Base-by-base conservation (phyloP, 2,888 invertebrate species). In the Tupiocoris notatus region DNA sequence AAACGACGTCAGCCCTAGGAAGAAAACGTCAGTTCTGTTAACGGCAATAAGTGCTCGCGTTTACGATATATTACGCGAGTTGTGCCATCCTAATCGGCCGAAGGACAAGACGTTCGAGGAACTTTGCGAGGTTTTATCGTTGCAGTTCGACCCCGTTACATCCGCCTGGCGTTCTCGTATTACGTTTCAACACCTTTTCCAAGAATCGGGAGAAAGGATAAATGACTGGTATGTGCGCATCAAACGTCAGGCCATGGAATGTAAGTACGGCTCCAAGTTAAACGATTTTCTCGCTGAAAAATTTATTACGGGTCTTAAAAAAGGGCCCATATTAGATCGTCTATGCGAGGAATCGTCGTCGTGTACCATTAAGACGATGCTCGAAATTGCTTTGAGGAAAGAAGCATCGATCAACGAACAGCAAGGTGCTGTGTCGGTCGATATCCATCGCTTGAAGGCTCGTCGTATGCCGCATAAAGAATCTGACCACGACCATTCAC, bases 301-400 rank as follows among this genome's bases (percentile, higher is more conserved):
- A 21, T 68, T 68, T 22, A 57, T 57, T 1, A 57, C 68, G 16
- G 68, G 68, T 9, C 58, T 68, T n/a, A 17, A 57, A 22, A 68
- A 22, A 21, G 58, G 68, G 7, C 58, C 23, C 7, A 67, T 58
- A 21, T 20, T 22, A 25, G 68, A 68, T n/a, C 7, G 68, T 1
- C 9, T 21, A 1, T 68, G 68, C 23, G 58, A 68, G 56, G 58
- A 57, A 21, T 20, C 25, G 20, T 39, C 39, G 6, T 12, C 18
- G 3, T 20, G 20, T 20, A 39, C 39, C 1, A n/a, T 56, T 39
- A 39, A 67, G 21, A 54, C 25, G 22, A 21, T 39, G 56, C 20
- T 54, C 7, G 56, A 39, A 18, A 67, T 56, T 18, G 68, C 68
- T 16, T 54, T 68, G 16, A 57, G 57, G n/a, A 68, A 68, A 57